Base-by-base conservation (phyloP, 2,797 vertebrate genomes). In the Coranthus polyacanthus region DNA sequence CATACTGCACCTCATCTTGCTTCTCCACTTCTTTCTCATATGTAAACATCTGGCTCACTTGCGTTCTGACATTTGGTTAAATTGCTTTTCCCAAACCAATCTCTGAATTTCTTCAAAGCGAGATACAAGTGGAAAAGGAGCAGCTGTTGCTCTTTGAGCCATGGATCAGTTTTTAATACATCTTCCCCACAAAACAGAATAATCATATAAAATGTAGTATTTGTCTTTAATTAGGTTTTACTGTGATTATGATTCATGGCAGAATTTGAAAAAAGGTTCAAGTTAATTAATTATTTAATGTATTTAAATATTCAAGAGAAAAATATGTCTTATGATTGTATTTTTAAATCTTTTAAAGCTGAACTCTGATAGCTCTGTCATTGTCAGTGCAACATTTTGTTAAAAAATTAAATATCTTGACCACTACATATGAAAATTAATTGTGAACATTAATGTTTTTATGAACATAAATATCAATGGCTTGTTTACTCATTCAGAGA, bases 81-180 rank as follows among this genome's bases (percentile, higher is more conserved):
- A 88, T 73, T 85, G 74, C 61, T 81, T 85, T 78, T 69, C 47
- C 72, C 42, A 47, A 79, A 65, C 53, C 82, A 64, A 83, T 89
- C 73, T 82, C 65, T 64, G 38, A 78, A 87, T 54, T 74, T 76
- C 50, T 87, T 88, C 72, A 83, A 73, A 73, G 49, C n/a, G 11
- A 39, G 37, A 50, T 49, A 18, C 68, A 57, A 55, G 47, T 43
- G 51, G 36, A 65, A 62, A n/a, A 9, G 51, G 47, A 72, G 72
- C 90, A 88, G 79, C 75, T 89, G 88, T 81, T 82, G 34, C 63
- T 72, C 71, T 75, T 38, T n/a, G 61, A 75, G 72, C 61, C 21
- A 45, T 22, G 51, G 17, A 78, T 84, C 65, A 72, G 43, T 84
- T 74, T 59, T 63, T 45, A 58, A 55, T 26, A 45, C 50, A 50